These are phyloP conservation scores for Oncorhynchus tshawytscha DNA, from an alignment of 2,113 vertebrate genomes.

Conservation along the genomic window DNA sequence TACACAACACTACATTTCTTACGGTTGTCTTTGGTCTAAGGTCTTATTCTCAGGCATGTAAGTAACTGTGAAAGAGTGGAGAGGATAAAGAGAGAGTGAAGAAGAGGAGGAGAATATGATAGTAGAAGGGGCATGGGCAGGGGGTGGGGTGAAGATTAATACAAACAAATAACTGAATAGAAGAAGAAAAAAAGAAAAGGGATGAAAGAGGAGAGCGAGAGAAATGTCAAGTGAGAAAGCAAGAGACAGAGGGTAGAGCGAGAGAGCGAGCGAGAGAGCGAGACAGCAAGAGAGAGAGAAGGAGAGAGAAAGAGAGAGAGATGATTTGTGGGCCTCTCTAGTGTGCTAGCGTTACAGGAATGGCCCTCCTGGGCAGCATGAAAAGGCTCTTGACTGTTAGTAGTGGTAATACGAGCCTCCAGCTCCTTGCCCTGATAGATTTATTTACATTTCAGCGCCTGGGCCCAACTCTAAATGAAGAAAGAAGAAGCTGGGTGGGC, in stretches of 20 bases:
- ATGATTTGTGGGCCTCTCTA: constrained; percentile 75
- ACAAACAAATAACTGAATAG: constrained; percentile 34
- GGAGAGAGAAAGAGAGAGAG: constrained; percentile 29
- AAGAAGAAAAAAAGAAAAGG: constrained; percentile 20
- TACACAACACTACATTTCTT: no score
- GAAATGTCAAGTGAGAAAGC: constrained; percentile 1
- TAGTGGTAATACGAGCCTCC: constrained; percentile 74
- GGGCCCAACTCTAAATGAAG: constrained; percentile 55
- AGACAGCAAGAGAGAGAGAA: not conserved
- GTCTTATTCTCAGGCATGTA: no score
- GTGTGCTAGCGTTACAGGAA: constrained; percentile 75
- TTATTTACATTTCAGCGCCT: constrained; percentile 79
- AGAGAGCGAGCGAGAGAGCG: not conserved
- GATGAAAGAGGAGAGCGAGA: constrained; percentile 3
- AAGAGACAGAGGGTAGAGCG: constrained; percentile 6
- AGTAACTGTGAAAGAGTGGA: not conserved
- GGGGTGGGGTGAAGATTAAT: constrained; percentile 28
- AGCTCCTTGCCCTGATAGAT: constrained; percentile 69
- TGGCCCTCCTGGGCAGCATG: constrained; percentile 76
- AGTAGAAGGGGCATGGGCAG: constrained; percentile 35
- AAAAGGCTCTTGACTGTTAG: constrained; percentile 75
- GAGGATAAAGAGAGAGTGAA: constrained; percentile 11
- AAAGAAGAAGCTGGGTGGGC: constrained; percentile 36
- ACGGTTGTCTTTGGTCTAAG: no score
- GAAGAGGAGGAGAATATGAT: constrained; percentile 18